Conservation (phyloP, 2,797 vertebrate species). For the Coendou prehensilis region DNA sequence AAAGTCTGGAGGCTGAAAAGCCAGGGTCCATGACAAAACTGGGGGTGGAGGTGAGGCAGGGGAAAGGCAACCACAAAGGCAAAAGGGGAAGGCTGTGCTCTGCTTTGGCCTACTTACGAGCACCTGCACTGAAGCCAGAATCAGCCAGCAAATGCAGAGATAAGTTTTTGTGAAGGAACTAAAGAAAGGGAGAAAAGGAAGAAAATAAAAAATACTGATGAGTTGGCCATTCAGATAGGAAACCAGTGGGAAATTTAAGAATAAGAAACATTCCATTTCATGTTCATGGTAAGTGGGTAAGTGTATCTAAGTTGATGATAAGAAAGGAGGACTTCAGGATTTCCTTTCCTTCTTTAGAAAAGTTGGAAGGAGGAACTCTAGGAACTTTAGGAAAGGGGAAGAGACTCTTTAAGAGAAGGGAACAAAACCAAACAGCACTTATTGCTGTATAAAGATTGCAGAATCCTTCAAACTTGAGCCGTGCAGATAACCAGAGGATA, state of each 20-base stretch:
- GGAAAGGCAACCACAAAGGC: not conserved
- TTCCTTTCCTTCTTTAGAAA: conserved; percentile 52
- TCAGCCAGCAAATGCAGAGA: not conserved
- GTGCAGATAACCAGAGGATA: not conserved
- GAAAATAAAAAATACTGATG: conserved; percentile 1
- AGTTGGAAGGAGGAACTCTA: not conserved
- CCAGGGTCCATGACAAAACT: not conserved
- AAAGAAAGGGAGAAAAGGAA: not conserved
- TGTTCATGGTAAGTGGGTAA: not conserved
- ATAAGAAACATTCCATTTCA: not conserved
- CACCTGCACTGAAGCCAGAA: not conserved
- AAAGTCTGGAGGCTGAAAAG: not conserved
- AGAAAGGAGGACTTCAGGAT: not conserved
- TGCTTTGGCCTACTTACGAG: not conserved
- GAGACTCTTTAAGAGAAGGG: not conserved
- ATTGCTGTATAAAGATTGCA: not conserved
- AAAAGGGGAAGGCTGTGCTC: not conserved
- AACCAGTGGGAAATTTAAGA: not conserved
- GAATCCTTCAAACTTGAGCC: not conserved
- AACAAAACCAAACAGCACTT: not conserved
- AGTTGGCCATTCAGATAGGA: conserved; percentile 23
- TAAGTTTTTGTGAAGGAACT: conserved; percentile 36
- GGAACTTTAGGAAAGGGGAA: not conserved
- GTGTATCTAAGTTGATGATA: not conserved
- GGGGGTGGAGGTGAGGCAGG: not conserved